Conservation (phyloP, 23 tunicate species). For the Diplosoma virens region DNA sequence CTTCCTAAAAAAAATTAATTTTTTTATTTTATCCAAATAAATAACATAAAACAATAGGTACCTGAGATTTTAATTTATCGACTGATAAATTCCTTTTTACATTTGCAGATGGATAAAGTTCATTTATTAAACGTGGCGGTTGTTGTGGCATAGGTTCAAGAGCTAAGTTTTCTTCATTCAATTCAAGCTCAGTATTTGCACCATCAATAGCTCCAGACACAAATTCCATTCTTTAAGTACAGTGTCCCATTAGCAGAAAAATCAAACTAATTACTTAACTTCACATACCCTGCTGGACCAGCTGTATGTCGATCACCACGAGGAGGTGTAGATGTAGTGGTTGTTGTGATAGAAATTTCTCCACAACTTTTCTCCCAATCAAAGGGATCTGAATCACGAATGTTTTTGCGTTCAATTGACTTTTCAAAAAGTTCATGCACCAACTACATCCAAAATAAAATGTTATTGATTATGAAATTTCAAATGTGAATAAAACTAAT, state of each 20-base stretch:
- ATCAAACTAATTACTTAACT: not conserved
- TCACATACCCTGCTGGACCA: constrained; percentile 78
- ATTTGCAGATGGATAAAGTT: not conserved
- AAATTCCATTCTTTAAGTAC: constrained; percentile 56
- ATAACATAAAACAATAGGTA: too few species aligned
- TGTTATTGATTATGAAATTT: too few species aligned
- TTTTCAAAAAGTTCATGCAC: constrained; percentile 44
- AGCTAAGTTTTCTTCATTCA: constrained; percentile 57
- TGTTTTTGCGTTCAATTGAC: constrained; percentile 67
- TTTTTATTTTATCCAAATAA: too few species aligned
- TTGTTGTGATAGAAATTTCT: constrained; percentile 83
- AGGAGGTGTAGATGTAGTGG: constrained; percentile 92
- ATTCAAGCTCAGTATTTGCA: constrained; percentile 77
- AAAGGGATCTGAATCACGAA: constrained; percentile 76
- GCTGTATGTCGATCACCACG: constrained; percentile 77
- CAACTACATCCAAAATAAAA: not conserved
- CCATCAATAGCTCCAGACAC: constrained; percentile 66
- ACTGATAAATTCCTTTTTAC: not conserved
- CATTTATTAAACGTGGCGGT: constrained; percentile 16
- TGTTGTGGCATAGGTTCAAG: constrained; percentile 28
- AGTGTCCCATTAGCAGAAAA: not conserved
- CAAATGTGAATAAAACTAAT: too few species aligned
- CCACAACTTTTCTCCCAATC: constrained; percentile 97
- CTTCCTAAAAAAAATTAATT: not conserved
- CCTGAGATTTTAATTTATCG: constrained; percentile 35